Base-by-base conservation (phyloP, 2,113 vertebrate genomes). In the Boleophthalmus pectinirostris region DNA sequence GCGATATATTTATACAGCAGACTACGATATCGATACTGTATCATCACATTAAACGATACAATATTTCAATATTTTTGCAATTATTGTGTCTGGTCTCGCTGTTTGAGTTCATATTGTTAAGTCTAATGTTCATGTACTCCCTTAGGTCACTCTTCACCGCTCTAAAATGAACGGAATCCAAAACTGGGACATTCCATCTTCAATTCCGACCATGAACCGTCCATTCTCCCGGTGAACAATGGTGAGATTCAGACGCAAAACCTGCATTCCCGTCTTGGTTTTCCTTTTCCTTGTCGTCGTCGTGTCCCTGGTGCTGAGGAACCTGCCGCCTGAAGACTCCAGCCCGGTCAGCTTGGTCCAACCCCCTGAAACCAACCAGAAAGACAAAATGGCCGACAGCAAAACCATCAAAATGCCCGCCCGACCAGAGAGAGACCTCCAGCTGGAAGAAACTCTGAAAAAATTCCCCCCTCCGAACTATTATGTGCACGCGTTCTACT, bases 401-500 rank as follows among this genome's bases (percentile, higher is more conserved):
- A 87, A 58, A 75, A 21, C 78, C 25, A 86, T 79, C 66, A 77
- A 89, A 57, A 72, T 92, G 82, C 92, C 88, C 54, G 20, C n/a
- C 54, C 53, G 61, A 45, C 71, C 79, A 3, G 69, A 75, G 1
- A 84, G 70, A 54, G 81, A 92, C 23, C 65, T 82, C 67, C 65
- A 81, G 63, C 64, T 93, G 71, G 85, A 92, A 68, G 80, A 60
- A 7, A 72, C 86, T 3, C 46, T 91, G 64, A 93, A 92, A 83
- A 92, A 87, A 20, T 85, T 93, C 12, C 93, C 95, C 83, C 85
- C 94, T 78, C 95, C 95, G 38, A 99, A 98, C 89, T 98, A 98
- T 79, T 94, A 96, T 57, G 82, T 99, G 12, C 98, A 99, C 75
- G 89, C 92, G 47, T 99, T 99, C 89, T 99, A 99, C 88, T 99